Base-by-base conservation (phyloP, 1,140 invertebrate genomes). In the Pinna nobilis region DNA sequence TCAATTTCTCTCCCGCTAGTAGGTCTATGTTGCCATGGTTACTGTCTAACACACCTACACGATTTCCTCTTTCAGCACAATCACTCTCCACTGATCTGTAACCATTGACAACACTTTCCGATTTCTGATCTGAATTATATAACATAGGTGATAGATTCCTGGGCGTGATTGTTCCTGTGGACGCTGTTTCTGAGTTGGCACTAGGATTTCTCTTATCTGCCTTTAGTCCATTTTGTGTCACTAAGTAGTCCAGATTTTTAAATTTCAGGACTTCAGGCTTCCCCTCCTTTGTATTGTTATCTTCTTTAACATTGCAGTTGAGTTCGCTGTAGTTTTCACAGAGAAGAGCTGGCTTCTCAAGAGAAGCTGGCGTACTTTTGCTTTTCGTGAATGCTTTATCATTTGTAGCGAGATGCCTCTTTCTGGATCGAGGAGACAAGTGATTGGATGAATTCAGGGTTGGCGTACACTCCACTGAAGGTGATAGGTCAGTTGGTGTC, bases 401-500 rank as follows among this genome's bases (percentile, higher is more conserved):
- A 4, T 35, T 59, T 9, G 55, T 20, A 20, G n/a, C 37, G 1
- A n/a, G 55, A 7, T 32, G 33, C n/a, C 9, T 33, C 7, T n/a
- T 59, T 13, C n/a, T n/a, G n/a, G n/a, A n/a, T 11, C 39, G 39
- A 11, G 39, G 39, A n/a, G 39, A 44, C 39, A 44, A 11, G 39
- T 44, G 39, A 11, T 9, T n/a, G 39, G 9, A 11, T 11, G 9
- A 11, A 44, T 28, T 39, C 39, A 33, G 35, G 20, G 20, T 23
- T 44, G 11, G 39, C 32, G 18, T 30, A 33, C 32, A 76, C 28
- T 77, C 79, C 15, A 80, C 37, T 33, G 71, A 78, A 3, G 79
- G 78, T 6, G 84, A 86, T 28, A 65, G 53, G 11, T 86, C 84
- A 35, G 84, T 84, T 35, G 84, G 83, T 4, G 80, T 83, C 70